Conservation (phyloP, 2,797 vertebrate species). For the Amniataba percoides region DNA sequence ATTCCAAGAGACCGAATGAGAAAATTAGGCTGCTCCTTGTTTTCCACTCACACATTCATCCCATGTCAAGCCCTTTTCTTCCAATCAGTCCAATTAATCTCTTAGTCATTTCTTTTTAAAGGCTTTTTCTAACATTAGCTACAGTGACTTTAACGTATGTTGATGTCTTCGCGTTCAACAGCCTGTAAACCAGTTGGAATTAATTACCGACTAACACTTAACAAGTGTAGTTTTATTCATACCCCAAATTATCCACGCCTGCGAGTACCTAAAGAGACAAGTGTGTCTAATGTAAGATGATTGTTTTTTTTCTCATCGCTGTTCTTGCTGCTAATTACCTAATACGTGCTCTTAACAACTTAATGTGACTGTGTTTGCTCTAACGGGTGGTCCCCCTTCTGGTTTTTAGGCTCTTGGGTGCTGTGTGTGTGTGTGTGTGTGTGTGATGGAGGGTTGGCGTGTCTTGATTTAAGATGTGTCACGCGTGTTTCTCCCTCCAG, state of each 20-base stretch:
- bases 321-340: conserved; percentile 5
- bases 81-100: neutral
- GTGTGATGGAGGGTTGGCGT: neutral
- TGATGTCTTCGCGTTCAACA: conserved; percentile 5
- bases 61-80: neutral
- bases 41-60: neutral
- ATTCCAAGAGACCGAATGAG: neutral
- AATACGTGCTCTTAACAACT: neutral
- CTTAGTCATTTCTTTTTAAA: neutral
- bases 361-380: neutral
- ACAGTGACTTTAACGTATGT: neutral
- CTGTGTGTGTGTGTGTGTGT: neutral
- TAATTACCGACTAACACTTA: conserved; percentile 10
- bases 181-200: conserved; percentile 18
- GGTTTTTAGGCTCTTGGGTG: neutral
- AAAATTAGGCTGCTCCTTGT: neutral
- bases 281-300: conserved; percentile 14
- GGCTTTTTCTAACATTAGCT: neutral
- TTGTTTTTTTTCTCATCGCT: conserved; percentile 8
- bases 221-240: conserved; percentile 13
- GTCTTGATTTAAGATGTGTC: neutral
- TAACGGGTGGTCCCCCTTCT: neutral
- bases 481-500: no score
- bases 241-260: conserved; percentile 15
- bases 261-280: neutral